Base-by-base conservation (phyloP, 1,140 invertebrate species). In the Sarcophaga bullata region DNA sequence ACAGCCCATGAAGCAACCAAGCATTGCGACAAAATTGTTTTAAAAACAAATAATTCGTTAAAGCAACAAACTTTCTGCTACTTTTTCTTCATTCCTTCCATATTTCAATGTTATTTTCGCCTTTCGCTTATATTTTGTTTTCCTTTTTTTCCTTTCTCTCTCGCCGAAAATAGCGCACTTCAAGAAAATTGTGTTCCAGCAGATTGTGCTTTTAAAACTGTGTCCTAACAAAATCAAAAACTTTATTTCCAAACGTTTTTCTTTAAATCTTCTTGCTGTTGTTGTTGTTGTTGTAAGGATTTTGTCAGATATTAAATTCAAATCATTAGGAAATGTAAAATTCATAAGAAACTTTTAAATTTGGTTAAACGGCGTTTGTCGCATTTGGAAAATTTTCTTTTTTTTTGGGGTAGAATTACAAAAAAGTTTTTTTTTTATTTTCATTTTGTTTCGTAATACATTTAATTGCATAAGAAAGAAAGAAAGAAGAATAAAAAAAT, bases 21-120 rank as follows among this genome's bases (percentile, higher is more conserved):
- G 7, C 62, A 68, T 25, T 68, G 62, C 62, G 62, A 68, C 62
- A 68, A 68, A 68, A 68, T 68, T 58, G 17, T 68, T 68, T 68
- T 68, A 68, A 68, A 37, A 68, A 68, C 62, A 68, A 68, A 68
- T 68, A 68, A 68, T 68, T 68, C 62, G 62, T 68, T 68, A 68
- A 68, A 68, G 62, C 62, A 68, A 19, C 17, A 68, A 68, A 68
- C n/a, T 68, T 68, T 37, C 25, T 4, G 25, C 25, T 37, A 37
- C 25, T 37, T 37, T 37, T 37, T 4, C 25, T 37, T 37, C n/a
- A n/a, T n/a, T 37, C 25, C 25, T 4, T 37, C 25, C 25, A 37
- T 37, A 37, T 58, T 19, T 68, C 62, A 25, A 68, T 68, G n/a
- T 68, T 68, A 68, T 58, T 58, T 58, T 58, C 15, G 13, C n/a